Conservation (phyloP, 2,888 invertebrate genomes). For the Esperia sulphurella region DNA sequence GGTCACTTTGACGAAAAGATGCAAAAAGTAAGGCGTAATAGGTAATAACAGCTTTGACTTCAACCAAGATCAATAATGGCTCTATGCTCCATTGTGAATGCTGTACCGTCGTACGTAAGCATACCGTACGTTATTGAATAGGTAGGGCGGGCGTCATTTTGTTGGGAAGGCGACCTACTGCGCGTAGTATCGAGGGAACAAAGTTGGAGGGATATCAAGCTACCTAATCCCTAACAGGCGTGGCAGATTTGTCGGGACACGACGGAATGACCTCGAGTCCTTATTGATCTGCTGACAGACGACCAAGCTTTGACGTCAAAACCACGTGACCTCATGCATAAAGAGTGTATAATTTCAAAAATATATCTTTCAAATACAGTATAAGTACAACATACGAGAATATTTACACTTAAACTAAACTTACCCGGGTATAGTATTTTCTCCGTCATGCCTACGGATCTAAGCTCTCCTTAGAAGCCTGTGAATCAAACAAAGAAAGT, state of each 20-base stretch:
- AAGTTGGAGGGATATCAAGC: slow-evolving; percentile 2
- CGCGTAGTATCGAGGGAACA: not conserved
- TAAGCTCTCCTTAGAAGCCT: slow-evolving; percentile 80
- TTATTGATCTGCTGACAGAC: slow-evolving; percentile 67
- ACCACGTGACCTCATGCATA: slow-evolving; percentile 35
- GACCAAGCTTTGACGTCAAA: slow-evolving; percentile 53
- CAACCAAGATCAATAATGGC: not conserved
- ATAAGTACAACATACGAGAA: not conserved
- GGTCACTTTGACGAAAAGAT: too few relatives aligned
- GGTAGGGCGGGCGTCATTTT: not conserved
- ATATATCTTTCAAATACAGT: not conserved
- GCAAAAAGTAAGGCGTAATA: not conserved
- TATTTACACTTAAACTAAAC: slow-evolving; percentile 51
- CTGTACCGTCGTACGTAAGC: not conserved
- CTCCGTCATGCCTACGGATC: slow-evolving; percentile 87
- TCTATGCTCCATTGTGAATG: too few relatives aligned
- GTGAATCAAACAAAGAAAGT: slow-evolving; percentile 38
- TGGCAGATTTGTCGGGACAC: slow-evolving; percentile 42
- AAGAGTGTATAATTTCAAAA: not conserved
- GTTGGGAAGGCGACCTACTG: slow-evolving; percentile 8
- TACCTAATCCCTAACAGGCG: slow-evolving; percentile 36
- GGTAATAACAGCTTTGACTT: too few relatives aligned
- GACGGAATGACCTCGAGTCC: slow-evolving; percentile 66
- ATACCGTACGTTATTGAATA: not conserved
- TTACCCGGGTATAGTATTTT: slow-evolving; percentile 89